These are phyloP conservation scores for Antennarius maculatus DNA, from an alignment of 2,797 vertebrate species.

Conservation along the genomic window DNA sequence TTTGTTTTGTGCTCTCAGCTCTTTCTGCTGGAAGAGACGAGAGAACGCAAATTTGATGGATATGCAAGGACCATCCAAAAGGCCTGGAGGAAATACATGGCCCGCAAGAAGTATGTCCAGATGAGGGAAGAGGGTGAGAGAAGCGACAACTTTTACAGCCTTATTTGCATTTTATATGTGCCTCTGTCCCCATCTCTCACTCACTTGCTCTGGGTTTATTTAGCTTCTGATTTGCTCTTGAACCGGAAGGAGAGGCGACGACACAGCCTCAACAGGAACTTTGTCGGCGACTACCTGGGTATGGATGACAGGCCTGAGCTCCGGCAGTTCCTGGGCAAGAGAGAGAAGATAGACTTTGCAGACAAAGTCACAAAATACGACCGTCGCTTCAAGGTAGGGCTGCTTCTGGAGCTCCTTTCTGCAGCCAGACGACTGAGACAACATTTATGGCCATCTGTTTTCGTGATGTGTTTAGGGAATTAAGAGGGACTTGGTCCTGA, in stretches of 20 bases:
- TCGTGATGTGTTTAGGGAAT: constrained; percentile 80
- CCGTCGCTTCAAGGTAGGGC: constrained; percentile 91
- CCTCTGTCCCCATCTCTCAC: not conserved
- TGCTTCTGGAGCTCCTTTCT: not conserved
- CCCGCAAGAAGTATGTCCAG: constrained; percentile 95
- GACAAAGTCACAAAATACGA: constrained; percentile 96
- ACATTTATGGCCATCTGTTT: not conserved
- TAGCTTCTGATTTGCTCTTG: constrained; percentile 94
- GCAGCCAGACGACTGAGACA: not conserved
- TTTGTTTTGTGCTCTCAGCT: constrained; percentile 79
- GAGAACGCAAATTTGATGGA: constrained; percentile 96
- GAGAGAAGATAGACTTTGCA: constrained; percentile 97
- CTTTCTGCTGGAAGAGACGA: constrained; percentile 95
- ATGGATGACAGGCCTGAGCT: constrained; percentile 95
- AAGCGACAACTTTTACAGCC: not conserved
- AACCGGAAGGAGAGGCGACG: constrained; percentile 95
- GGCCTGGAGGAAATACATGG: constrained; percentile 91
- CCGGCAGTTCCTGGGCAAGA: constrained; percentile 93
- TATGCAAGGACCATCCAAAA: constrained; percentile 95
- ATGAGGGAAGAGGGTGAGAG: constrained; percentile 97
- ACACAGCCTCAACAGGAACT: constrained; percentile 98
- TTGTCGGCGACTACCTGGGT: constrained; percentile 96
- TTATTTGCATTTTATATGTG: not conserved
- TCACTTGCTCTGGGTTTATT: constrained; percentile 11
- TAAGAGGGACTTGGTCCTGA: constrained; percentile 95